phyloP scores from a whole-genome alignment of 2,113 vertebrate genomes.

The Notechis scutatus region DNA sequence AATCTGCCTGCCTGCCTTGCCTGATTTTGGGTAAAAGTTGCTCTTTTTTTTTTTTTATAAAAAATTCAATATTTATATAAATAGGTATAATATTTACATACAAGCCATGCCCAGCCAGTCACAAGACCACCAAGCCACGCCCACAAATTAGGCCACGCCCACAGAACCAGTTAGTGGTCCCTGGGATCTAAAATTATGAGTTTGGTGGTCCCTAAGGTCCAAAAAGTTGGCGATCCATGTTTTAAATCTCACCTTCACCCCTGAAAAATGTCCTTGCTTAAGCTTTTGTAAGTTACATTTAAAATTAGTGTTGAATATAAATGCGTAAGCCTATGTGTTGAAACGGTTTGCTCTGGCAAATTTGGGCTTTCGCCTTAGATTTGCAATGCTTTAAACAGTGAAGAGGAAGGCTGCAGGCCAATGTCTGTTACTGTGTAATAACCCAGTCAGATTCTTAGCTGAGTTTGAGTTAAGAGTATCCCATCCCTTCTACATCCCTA shows the following conservation, averaged over 20 bases:
- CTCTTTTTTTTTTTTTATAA: no score
- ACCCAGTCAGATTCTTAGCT: slow-evolving; percentile 52
- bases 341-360: not conserved
- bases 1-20: no score
- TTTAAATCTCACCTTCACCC: not conserved
- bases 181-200: no score
- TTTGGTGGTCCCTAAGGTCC: no score
- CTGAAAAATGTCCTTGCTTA: not conserved
- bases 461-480: slow-evolving; percentile 52
- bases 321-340: slow-evolving; percentile 4
- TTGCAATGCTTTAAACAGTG: slow-evolving; percentile 31
- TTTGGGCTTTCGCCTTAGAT: slow-evolving; percentile 35
- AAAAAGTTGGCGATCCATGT: no score
- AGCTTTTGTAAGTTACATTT: not conserved
- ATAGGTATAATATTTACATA: no score
- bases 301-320: not conserved
- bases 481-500: slow-evolving; percentile 51
- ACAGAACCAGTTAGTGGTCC: no score
- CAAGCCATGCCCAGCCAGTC: no score
- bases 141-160: no score
- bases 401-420: slow-evolving; percentile 41
- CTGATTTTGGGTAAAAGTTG: no score
- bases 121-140: no score
- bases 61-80: no score
- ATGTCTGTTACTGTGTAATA: slow-evolving; percentile 44